Base-by-base conservation (phyloP, 2,888 invertebrate genomes). In the Steinernema carpocapsae region DNA sequence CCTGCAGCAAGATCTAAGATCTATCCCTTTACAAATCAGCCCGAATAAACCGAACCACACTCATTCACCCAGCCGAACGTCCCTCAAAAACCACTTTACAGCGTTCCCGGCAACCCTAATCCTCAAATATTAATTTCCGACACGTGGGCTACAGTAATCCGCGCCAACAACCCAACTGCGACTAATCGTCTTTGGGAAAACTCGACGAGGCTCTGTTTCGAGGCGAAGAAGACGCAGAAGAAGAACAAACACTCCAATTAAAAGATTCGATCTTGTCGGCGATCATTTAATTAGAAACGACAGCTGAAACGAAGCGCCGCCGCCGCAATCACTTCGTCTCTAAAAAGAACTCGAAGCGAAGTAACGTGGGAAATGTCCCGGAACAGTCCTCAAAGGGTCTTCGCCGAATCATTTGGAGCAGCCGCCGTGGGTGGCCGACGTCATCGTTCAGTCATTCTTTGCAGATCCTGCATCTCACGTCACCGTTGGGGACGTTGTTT, bases 191-290 rank as follows among this genome's bases (percentile, higher is more conserved):
- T 48, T 48, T n/a, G n/a, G 48, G 48, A 4, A 37, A 37, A 19
- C 48, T 48, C 48, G 48, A 48, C 4, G 19, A 48, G 37, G 48
- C 48, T 3, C 48, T 14, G 48, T 14, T 48, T 48, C 48, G 4
- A 48, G 10, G 48, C 64, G 56, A 48, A 48, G 37, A 48, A 48
- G 48, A n/a, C 64, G 64, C 37, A 37, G 37, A 64, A 32, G 37
- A 64, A 64, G 64, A 19, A 26, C 64, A 64, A 64, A 64, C 64
- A 64, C 64, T 64, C 64, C 64, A 64, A 64, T 64, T 56, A 56
- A 43, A 43, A 7, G 56, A n/a, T 19, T 26, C 56, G 56, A 56
- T 56, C 56, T 12, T 24, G 24, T 26, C 12, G 26, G 71, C 71
- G 46, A 71, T 71, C 24, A 71, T 71, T 71, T 71, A 43, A 45